These are phyloP conservation scores for Caenorhabditis uteleia DNA, from an alignment of 2,888 invertebrate genomes.

Conservation along the genomic window DNA sequence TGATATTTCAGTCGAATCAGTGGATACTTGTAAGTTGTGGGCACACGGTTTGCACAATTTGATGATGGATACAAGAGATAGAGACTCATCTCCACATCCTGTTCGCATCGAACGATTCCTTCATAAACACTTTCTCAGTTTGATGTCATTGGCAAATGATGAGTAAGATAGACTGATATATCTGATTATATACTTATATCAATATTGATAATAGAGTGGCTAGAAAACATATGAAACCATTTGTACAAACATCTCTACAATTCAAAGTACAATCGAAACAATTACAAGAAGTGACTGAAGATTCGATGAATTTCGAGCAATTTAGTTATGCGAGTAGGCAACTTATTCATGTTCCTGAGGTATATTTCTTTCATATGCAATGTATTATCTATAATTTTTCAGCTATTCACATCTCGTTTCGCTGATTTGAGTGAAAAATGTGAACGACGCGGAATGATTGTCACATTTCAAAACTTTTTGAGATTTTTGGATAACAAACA, in stretches of 20 bases:
- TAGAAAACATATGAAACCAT: slow-evolving; percentile 69
- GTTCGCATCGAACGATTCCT: slow-evolving; percentile 63
- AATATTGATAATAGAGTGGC: slow-evolving; percentile 53
- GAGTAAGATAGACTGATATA: slow-evolving; percentile 22
- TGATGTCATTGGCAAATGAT: slow-evolving; percentile 50
- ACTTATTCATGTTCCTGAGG: slow-evolving; percentile 50
- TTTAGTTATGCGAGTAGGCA: slow-evolving; percentile 51
- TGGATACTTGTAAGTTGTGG: slow-evolving; percentile 64
- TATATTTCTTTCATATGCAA: slow-evolving; percentile 9
- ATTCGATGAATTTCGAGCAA: slow-evolving; percentile 51
- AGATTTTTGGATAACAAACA: slow-evolving; percentile 48
- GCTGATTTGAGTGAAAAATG: slow-evolving; percentile 34
- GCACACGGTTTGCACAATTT: slow-evolving; percentile 59
- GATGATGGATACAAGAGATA: slow-evolving; percentile 52
- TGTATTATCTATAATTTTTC: slow-evolving; percentile 7
- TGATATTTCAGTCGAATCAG: slow-evolving; percentile 56
- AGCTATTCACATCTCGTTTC: slow-evolving; percentile 42
- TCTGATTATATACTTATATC: neutral
- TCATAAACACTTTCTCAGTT: slow-evolving; percentile 61
- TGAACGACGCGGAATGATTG: slow-evolving; percentile 27
- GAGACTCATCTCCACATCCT: slow-evolving; percentile 53
- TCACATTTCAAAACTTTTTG: slow-evolving; percentile 58
- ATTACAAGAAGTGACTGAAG: slow-evolving; percentile 67
- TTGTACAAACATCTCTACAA: slow-evolving; percentile 67
- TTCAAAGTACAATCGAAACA: slow-evolving; percentile 64